Conservation (phyloP, 1,140 invertebrate genomes). For the Theocolax elegans region DNA sequence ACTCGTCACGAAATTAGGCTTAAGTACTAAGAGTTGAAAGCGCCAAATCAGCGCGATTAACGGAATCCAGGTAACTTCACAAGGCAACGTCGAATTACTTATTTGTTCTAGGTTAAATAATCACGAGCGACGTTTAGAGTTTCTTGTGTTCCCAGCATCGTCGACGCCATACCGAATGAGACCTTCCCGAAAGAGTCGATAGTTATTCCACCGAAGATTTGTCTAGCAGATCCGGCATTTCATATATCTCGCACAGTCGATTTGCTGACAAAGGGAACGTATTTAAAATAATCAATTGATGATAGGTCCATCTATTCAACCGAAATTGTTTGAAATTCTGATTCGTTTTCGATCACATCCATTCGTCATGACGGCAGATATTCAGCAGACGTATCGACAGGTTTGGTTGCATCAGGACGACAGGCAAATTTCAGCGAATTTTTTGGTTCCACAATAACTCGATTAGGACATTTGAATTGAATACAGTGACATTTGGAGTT, state of each 20-base stretch:
- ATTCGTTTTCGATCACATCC: too few relatives aligned
- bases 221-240: constrained; percentile 37
- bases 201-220: constrained; percentile 37
- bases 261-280: constrained; percentile 13
- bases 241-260: constrained; percentile 33
- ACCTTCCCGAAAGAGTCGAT: constrained; percentile 31
- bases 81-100: too few relatives aligned
- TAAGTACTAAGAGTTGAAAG: constrained; percentile 8
- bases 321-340: neutral
- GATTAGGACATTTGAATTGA: neutral
- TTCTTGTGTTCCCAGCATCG: constrained; percentile 37
- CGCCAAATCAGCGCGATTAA: constrained; percentile 21
- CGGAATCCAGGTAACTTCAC: constrained; percentile 30
- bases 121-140: constrained; percentile 30
- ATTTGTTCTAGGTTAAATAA: constrained; percentile 33
- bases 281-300: neutral
- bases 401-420: neutral
- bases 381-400: neutral
- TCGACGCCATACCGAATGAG: constrained; percentile 26
- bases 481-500: too few relatives aligned
- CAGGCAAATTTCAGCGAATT: neutral
- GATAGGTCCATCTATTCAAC: neutral
- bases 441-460: neutral
- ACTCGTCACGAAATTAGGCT: constrained; percentile 31
- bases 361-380: neutral